phyloP scores from a whole-genome alignment of 2,888 invertebrate genomes.

The Panzeria rudis region DNA sequence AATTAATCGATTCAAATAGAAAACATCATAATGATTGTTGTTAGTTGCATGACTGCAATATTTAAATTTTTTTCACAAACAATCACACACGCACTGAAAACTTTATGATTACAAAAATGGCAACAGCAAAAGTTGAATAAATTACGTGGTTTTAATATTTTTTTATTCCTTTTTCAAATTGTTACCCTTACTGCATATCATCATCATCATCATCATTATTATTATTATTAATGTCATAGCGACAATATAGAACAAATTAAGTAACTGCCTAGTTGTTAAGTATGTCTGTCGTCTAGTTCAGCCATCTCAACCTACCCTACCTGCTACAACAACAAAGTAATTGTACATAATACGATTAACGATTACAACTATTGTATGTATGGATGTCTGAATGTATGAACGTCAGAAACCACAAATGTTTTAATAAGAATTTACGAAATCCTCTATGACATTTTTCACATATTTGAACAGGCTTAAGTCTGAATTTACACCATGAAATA shows the following conservation, averaged over 20 bases:
- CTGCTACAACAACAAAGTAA: background rate
- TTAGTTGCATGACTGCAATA: conserved; percentile 20
- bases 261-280: background rate
- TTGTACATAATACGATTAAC: background rate
- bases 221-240: conserved; percentile 8
- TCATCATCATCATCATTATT: background rate
- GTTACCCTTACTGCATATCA: conserved; percentile 1
- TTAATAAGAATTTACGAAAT: too few species aligned
- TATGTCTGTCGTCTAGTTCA: background rate
- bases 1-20: conserved; percentile 40
- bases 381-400: background rate
- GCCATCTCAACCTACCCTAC: background rate
- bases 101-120: conserved; percentile 1
- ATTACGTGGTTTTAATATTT: background rate
- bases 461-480: too few species aligned
- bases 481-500: too few species aligned
- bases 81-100: conserved; percentile 3
- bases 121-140: conserved; percentile 11
- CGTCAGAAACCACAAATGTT: background rate
- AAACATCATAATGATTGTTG: conserved; percentile 30
- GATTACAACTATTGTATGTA: too few species aligned
- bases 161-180: conserved; percentile 16
- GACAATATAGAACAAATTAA: conserved; percentile 8
- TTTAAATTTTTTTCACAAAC: background rate
- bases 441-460: too few species aligned